A percentile compares a stretch with the other conserved stretches of the same genome.
phyloP scores from a whole-genome alignment of 2,888 invertebrate species.

The Pristionchus japonicus region DNA sequence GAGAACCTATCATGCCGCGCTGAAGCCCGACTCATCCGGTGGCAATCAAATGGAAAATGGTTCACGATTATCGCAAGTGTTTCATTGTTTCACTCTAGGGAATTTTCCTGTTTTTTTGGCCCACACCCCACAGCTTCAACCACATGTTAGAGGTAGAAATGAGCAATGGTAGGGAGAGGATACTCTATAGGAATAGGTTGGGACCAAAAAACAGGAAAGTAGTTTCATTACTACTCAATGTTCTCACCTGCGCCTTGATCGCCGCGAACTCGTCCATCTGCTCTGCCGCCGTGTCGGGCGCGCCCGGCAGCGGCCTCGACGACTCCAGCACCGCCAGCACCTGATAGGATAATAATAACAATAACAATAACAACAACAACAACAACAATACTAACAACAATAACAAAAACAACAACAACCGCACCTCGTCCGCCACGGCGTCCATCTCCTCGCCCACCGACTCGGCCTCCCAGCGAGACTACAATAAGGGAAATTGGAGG shows the following conservation, averaged over 20 bases:
- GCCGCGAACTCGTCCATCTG: constrained; percentile 97
- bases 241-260: constrained; percentile 66
- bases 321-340: constrained; percentile 93
- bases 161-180: too few species aligned
- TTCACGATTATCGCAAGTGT: too few species aligned
- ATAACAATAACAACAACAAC: neutral
- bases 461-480: constrained; percentile 84
- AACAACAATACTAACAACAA: neutral
- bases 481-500: neutral
- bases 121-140: too few species aligned
- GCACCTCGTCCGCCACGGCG: constrained; percentile 82
- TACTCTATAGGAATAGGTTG: too few species aligned
- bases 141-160: too few species aligned
- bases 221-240: too few species aligned
- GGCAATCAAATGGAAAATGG: too few species aligned
- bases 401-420: neutral
- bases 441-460: constrained; percentile 86
- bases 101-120: too few species aligned
- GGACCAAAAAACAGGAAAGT: neutral
- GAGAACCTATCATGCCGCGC: too few species aligned
- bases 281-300: constrained; percentile 97
- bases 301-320: constrained; percentile 96
- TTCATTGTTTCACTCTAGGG: too few species aligned
- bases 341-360: neutral
- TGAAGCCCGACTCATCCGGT: too few species aligned